These are phyloP conservation scores for Dolichopus griseipennis DNA, from an alignment of 2,888 invertebrate species.

Conservation along the genomic window DNA sequence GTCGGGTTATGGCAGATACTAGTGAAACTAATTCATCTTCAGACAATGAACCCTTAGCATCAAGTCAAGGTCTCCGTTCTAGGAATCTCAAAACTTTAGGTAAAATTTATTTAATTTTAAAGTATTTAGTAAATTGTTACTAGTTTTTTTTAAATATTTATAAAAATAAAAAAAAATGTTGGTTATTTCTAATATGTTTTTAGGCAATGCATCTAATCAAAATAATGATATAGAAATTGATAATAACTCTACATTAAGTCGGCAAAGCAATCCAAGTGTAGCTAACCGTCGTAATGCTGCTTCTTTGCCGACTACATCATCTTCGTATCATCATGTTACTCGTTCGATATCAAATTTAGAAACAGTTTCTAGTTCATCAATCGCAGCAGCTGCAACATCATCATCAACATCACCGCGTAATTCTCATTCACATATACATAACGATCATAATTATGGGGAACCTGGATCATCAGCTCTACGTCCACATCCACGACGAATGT, in stretches of 20 bases:
- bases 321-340: constrained; percentile 5
- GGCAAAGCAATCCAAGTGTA: not conserved
- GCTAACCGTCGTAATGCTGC: not conserved
- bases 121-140: too few relatives aligned
- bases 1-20: constrained; percentile 30
- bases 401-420: constrained; percentile 22
- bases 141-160: too few relatives aligned
- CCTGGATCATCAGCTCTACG: constrained; percentile 33
- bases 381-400: constrained; percentile 14
- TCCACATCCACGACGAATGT: constrained; percentile 32
- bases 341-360: constrained; percentile 7
- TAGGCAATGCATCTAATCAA: not conserved
- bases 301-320: not conserved
- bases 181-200: not conserved
- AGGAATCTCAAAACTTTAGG: not conserved
- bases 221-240: not conserved
- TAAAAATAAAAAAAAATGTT: too few relatives aligned
- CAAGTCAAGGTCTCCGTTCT: not conserved
- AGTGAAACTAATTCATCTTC: constrained; percentile 17
- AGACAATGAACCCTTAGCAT: constrained; percentile 19
- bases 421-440: constrained; percentile 24
- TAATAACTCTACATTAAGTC: not conserved
- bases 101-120: not conserved
- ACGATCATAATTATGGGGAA: constrained; percentile 41
- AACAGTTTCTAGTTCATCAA: constrained; percentile 8